These are phyloP conservation scores for Euphydryas editha DNA, from an alignment of 2,888 invertebrate species.

Conservation along the genomic window DNA sequence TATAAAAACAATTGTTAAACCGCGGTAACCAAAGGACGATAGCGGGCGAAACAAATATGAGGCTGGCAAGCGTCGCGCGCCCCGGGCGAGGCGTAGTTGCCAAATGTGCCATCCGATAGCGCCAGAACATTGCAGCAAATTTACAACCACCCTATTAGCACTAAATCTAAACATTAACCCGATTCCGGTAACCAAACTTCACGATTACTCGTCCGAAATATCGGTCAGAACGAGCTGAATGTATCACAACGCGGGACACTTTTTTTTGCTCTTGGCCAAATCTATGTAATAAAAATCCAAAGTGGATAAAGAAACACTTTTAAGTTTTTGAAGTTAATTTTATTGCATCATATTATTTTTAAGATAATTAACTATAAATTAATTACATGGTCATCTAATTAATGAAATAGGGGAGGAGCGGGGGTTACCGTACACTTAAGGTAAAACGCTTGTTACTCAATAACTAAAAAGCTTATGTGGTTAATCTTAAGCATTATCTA, in stretches of 20 bases:
- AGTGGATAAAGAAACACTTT: slow-evolving; percentile 10
- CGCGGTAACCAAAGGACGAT: slow-evolving; percentile 57
- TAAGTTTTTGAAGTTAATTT: background rate
- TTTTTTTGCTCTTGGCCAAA: slow-evolving; percentile 52
- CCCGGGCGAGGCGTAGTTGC: slow-evolving; percentile 67
- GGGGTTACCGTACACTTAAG: too few species aligned
- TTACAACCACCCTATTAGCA: slow-evolving; percentile 82
- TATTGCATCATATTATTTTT: background rate
- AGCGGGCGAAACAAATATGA: slow-evolving; percentile 67
- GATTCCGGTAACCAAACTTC: slow-evolving; percentile 78
- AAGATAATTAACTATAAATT: background rate
- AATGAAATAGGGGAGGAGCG: too few species aligned
- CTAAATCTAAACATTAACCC: slow-evolving; percentile 84
- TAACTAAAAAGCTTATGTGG: too few species aligned
- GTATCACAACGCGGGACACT: slow-evolving; percentile 58
- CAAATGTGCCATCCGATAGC: slow-evolving; percentile 82
- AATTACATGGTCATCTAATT: background rate
- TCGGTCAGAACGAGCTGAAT: slow-evolving; percentile 64
- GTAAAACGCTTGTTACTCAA: too few species aligned
- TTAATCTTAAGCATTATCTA: too few species aligned
- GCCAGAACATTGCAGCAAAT: slow-evolving; percentile 79
- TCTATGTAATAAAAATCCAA: slow-evolving; percentile 8
- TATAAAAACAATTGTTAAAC: slow-evolving; percentile 74
- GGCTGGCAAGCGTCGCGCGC: slow-evolving; percentile 67
- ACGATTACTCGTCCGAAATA: slow-evolving; percentile 67